phyloP scores from a whole-genome alignment of 2,797 vertebrate species.

The Chaenodraco wilsoni region DNA sequence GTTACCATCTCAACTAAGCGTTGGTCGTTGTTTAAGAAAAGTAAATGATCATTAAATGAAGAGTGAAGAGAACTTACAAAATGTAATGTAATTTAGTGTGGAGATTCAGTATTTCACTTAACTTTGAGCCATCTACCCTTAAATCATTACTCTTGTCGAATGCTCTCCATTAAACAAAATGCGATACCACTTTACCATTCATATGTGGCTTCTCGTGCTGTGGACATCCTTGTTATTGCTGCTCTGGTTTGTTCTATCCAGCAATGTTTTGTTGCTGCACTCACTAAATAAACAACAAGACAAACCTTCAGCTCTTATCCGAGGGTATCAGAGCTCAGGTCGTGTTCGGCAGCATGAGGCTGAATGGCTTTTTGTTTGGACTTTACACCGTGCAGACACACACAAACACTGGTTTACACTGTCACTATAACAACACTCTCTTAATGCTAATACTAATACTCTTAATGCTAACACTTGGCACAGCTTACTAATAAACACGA shows the following conservation, averaged over 20 bases:
- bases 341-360: slow-evolving; percentile 36
- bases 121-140: neutral
- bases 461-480: slow-evolving; percentile 2
- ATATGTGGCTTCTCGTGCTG: slow-evolving; percentile 7
- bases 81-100: neutral
- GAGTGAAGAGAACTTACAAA: neutral
- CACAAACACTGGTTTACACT: neutral
- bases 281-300: slow-evolving; percentile 22
- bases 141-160: neutral
- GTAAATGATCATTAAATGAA: too few relatives aligned
- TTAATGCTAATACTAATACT: slow-evolving; percentile 10
- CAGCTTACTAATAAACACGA: slow-evolving; percentile 14
- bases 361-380: slow-evolving; percentile 48
- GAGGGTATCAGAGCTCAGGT: slow-evolving; percentile 32
- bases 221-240: slow-evolving; percentile 34
- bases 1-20: too few relatives aligned
- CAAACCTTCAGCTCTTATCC: slow-evolving; percentile 42
- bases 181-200: slow-evolving; percentile 16
- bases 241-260: slow-evolving; percentile 12
- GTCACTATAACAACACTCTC: slow-evolving; percentile 24
- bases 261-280: slow-evolving; percentile 23
- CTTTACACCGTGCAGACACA: neutral
- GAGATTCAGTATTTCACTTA: neutral
- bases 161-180: slow-evolving; percentile 8
- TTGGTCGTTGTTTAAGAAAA: too few relatives aligned